phyloP scores from a whole-genome alignment of 2,113 vertebrate genomes.

The Sorex fumeus region DNA sequence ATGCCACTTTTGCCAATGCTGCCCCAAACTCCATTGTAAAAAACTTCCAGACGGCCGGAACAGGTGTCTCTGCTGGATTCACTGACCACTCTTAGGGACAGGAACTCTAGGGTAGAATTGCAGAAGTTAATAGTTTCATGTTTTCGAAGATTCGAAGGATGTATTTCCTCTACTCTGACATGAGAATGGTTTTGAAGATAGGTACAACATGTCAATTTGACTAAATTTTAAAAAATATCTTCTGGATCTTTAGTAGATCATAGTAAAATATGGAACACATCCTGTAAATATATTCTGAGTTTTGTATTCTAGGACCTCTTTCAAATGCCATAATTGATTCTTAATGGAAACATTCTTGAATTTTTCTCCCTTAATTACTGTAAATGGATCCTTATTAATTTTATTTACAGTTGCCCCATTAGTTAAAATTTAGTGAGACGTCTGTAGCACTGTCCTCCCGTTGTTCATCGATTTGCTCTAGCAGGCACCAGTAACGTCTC shows the following conservation, averaged over 20 bases:
- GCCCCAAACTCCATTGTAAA: constrained; percentile 81
- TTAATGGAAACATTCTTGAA: background rate
- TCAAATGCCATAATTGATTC: background rate
- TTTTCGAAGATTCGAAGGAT: constrained; percentile 10
- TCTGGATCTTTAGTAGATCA: background rate
- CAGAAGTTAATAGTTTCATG: constrained; percentile 19
- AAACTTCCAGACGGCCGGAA: constrained; percentile 81
- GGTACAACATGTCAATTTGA: background rate
- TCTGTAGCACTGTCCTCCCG: too few relatives aligned
- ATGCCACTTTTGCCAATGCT: constrained; percentile 73
- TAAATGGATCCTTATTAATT: background rate
- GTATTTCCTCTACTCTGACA: background rate
- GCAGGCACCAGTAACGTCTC: too few relatives aligned
- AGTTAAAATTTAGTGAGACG: constrained; percentile 13
- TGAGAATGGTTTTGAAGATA: background rate
- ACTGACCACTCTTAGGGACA: constrained; percentile 75
- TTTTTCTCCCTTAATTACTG: background rate
- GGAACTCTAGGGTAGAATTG: constrained; percentile 76
- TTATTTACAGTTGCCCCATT: background rate
- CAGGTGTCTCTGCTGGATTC: constrained; percentile 54
- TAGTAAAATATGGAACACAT: background rate
- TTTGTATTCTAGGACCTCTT: background rate
- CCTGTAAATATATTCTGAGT: background rate
- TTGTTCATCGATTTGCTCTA: too few relatives aligned
- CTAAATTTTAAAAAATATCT: background rate